Evolutionary conservation across 2,113 vertebrate species (phyloP), one percentile per base, ranked within the genome.

Genomic region (Fulica atra): DNA sequence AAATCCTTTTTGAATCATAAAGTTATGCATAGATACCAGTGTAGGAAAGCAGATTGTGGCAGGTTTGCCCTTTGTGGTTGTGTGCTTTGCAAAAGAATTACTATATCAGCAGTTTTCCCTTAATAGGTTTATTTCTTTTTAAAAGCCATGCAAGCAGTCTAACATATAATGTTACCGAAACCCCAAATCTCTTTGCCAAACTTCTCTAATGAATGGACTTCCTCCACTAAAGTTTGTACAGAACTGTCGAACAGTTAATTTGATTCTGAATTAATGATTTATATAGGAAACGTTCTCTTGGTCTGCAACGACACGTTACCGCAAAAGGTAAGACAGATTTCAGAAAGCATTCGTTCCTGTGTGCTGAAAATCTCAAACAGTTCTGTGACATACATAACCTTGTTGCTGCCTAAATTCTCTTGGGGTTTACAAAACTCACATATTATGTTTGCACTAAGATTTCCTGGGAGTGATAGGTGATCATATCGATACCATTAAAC

Each of bases 361-460:
- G 51, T 98, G 93, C 95, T 93, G 80, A 97, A 96, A 92, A 96
- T 97, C 96, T 98, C 93, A 90, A 95, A 57, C 89, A 83, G 92
- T 95, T 97, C 88, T 97, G 96, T 97, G 95, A 95, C 96, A 97
- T 96, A 83, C 97, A 92, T 96, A 97, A 97, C 80, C 69, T 96
- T 88, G 85, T 98, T 97, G 94, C 95, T 97, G 95, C 11, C 20
- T 97, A 93, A 97, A 93, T 97, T 97, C 89, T 97, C 95, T 97
- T 97, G 96, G 96, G 97, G 92, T 98, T 97, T 97, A 97, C 46
- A 91, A 82, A 97, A 79, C 95, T 96, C 96, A 96, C 81, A 65
- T 96, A 77, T 95, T 97, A 97, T 96, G 97, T 98, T 98, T 98
- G 98, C 98, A 98, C 98, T 98, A 98, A 97, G 93, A 95, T 97